These are phyloP conservation scores for Sericinus montela DNA, from an alignment of 2,888 invertebrate genomes.

Conservation along the genomic window DNA sequence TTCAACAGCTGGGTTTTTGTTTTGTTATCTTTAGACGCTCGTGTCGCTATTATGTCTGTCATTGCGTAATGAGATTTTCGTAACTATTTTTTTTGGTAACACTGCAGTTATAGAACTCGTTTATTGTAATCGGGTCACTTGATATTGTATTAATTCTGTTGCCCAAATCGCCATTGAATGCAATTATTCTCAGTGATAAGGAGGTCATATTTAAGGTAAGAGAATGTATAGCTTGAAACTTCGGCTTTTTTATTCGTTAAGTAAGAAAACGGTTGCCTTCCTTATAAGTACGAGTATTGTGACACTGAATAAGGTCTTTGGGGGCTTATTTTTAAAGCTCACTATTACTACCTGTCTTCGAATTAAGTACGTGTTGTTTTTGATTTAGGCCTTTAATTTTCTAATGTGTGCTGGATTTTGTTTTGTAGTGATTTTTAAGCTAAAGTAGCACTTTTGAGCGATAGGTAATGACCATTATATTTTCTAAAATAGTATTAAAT, in stretches of 20 bases:
- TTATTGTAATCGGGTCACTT: slow-evolving; percentile 19
- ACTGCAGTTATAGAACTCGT: slow-evolving; percentile 22
- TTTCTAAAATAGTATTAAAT: too few species aligned
- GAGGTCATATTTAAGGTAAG: slow-evolving; percentile 16
- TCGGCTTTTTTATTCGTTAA: background rate
- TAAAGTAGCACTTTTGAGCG: too few species aligned
- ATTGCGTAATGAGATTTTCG: slow-evolving; percentile 25
- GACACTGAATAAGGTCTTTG: too few species aligned
- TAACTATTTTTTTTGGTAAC: slow-evolving; percentile 26
- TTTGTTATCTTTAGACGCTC: background rate
- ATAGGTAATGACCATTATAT: too few species aligned
- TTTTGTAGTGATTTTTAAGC: too few species aligned
- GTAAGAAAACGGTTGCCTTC: too few species aligned
- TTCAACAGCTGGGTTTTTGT: slow-evolving; percentile 10
- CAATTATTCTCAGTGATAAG: background rate
- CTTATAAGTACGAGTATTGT: too few species aligned
- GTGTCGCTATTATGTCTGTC: slow-evolving; percentile 12
- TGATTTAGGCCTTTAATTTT: too few species aligned
- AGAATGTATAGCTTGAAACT: slow-evolving; percentile 1
- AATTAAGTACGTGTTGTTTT: too few species aligned
- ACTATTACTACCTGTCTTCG: too few species aligned
- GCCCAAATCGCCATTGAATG: background rate
- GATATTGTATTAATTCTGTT: slow-evolving; percentile 7
- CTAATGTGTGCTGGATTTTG: too few species aligned
- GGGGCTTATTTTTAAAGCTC: too few species aligned